phyloP scores from a whole-genome alignment of 2,888 invertebrate species.

The Watsonalla binaria region DNA sequence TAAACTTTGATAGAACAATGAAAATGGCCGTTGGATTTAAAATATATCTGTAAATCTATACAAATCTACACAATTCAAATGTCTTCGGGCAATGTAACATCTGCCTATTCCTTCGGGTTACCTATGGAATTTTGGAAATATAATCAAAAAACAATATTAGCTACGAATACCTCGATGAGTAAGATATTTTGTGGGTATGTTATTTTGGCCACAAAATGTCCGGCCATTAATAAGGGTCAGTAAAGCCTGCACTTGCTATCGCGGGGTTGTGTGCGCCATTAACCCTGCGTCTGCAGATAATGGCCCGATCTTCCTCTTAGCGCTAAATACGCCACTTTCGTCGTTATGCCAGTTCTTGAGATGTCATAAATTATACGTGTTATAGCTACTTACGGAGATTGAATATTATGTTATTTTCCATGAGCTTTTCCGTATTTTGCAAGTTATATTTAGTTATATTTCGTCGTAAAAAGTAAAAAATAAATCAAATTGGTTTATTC shows the following conservation, averaged over 20 bases:
- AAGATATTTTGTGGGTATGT: not conserved
- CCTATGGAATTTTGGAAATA: no score
- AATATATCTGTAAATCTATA: no score
- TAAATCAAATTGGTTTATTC: no score
- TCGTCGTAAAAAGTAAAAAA: no score
- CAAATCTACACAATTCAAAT: no score
- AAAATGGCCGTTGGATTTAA: no score
- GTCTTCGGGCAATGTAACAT: no score
- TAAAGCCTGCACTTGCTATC: conserved; percentile 21
- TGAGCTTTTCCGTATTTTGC: not conserved
- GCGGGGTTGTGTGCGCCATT: conserved; percentile 46
- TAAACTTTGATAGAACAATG: no score
- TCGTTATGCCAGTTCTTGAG: not conserved
- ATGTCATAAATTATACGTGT: not conserved
- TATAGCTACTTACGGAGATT: no score
- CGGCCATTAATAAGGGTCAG: not conserved
- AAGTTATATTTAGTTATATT: no score
- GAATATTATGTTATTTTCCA: conserved; percentile 3
- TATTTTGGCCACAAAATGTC: not conserved
- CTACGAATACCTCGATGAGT: not conserved
- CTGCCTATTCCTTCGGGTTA: no score
- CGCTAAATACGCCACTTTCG: conserved; percentile 5
- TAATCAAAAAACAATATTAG: no score
- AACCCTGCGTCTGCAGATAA: conserved; percentile 54
- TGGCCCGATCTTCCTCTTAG: conserved; percentile 34